A percentile compares a stretch with the other conserved stretches of the same genome.
Evolutionary conservation across 1,140 invertebrate genomes (phyloP).

Genomic region (Aradophagus sp.): DNA sequence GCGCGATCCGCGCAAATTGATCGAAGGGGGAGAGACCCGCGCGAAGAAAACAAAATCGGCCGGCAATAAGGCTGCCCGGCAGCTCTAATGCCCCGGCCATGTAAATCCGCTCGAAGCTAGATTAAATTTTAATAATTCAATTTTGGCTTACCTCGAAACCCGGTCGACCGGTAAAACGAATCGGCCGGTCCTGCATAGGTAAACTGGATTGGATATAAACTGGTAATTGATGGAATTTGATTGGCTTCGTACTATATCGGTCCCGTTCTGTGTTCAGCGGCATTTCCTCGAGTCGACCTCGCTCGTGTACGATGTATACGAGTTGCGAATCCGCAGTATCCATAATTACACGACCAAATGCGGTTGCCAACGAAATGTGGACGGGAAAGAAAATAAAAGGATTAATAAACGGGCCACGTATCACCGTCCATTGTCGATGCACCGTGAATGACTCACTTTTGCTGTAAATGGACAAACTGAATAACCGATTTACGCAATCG

Average conservation of each 20-base stretch:
- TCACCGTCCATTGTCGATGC: slow-evolving; percentile 12
- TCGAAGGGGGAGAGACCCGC: slow-evolving; percentile 14
- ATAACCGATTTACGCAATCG: slow-evolving; percentile 15
- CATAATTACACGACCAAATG: neutral
- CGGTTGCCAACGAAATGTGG: slow-evolving; percentile 6
- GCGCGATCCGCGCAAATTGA: slow-evolving; percentile 36
- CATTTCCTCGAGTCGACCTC: slow-evolving; percentile 34
- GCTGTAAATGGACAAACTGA: slow-evolving; percentile 6
- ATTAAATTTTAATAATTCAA: slow-evolving; percentile 74
- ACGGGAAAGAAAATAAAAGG: neutral
- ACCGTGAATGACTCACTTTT: slow-evolving; percentile 25
- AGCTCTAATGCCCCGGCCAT: slow-evolving; percentile 36
- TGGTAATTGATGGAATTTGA: slow-evolving; percentile 70
- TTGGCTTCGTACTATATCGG: slow-evolving; percentile 53
- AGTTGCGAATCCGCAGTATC: neutral
- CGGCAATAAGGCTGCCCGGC: slow-evolving; percentile 30
- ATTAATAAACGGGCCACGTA: neutral
- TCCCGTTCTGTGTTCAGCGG: slow-evolving; percentile 11
- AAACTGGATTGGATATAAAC: slow-evolving; percentile 63
- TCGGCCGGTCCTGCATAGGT: slow-evolving; percentile 61
- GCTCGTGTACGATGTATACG: neutral
- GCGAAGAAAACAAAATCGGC: slow-evolving; percentile 9
- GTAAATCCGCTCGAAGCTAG: slow-evolving; percentile 62
- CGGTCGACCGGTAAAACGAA: slow-evolving; percentile 61
- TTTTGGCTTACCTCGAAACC: slow-evolving; percentile 63